Conservation (phyloP, 2,113 vertebrate species). For the Amblyopsis rosae region DNA sequence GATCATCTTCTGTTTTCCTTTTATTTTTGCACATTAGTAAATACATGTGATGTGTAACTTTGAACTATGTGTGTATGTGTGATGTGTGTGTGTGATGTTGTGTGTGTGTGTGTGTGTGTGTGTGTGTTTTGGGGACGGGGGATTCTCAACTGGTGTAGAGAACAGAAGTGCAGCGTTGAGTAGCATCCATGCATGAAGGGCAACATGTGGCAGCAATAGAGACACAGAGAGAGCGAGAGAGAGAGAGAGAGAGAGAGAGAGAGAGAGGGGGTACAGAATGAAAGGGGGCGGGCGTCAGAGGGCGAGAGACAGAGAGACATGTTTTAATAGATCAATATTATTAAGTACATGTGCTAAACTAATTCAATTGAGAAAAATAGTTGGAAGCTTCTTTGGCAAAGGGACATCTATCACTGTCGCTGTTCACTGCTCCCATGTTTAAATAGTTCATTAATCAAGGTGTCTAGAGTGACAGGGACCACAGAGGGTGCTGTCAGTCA, state of each 20-base stretch:
- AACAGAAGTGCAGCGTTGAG: no score
- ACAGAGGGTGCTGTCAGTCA: constrained; percentile 44
- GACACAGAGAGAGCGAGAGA: no score
- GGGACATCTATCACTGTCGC: constrained; percentile 68
- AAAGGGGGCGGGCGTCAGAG: no score
- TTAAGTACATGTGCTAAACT: no score
- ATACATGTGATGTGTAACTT: no score
- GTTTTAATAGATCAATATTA: no score
- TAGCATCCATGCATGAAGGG: no score
- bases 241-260: no score
- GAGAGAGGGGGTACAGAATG: no score
- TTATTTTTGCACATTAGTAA: neutral
- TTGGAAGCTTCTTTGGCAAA: constrained; percentile 57
- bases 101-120: neutral
- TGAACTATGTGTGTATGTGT: neutral
- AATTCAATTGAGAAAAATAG: neutral
- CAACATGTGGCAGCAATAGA: no score
- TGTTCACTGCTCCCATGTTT: constrained; percentile 50
- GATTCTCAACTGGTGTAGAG: no score
- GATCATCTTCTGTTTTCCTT: no score
- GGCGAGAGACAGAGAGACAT: neutral
- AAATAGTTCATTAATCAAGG: constrained; percentile 65
- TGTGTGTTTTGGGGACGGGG: neutral
- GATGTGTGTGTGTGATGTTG: neutral
- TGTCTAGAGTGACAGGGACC: constrained; percentile 48